Conservation (phyloP, 1,140 invertebrate species). For the Tetramorium simillimum region DNA sequence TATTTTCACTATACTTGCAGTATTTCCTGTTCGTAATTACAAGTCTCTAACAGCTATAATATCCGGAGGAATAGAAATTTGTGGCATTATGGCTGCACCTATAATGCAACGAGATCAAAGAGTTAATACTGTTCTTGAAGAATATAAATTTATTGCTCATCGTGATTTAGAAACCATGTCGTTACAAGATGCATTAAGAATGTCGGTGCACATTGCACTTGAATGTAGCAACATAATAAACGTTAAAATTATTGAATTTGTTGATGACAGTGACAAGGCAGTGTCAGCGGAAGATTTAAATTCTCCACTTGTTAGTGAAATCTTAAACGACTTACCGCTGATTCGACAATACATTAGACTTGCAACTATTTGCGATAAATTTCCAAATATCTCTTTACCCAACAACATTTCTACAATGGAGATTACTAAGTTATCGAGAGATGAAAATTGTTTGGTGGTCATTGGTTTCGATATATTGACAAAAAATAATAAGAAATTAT, state of each 20-base stretch:
- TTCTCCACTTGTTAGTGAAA: conserved; percentile 85
- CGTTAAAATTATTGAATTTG: conserved; percentile 90
- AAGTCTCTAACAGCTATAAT: conserved; percentile 81
- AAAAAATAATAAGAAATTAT: background rate
- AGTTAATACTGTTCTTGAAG: conserved; percentile 90
- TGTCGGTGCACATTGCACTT: conserved; percentile 90
- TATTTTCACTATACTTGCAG: conserved; percentile 34
- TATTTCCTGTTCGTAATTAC: conserved; percentile 84
- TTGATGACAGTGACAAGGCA: conserved; percentile 85
- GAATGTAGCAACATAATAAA: conserved; percentile 91
- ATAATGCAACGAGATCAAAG: conserved; percentile 89
- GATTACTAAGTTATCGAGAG: background rate
- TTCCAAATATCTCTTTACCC: conserved; percentile 65
- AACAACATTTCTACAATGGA: conserved; percentile 69
- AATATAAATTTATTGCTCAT: conserved; percentile 89
- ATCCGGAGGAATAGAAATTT: conserved; percentile 94
- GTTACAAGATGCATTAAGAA: conserved; percentile 84
- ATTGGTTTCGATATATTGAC: conserved; percentile 78
- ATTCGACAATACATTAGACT: conserved; percentile 80
- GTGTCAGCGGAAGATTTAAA: conserved; percentile 82
- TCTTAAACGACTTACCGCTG: conserved; percentile 88
- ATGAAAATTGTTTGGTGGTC: conserved; percentile 87
- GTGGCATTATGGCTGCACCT: conserved; percentile 92
- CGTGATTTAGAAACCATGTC: conserved; percentile 69
- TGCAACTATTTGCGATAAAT: background rate